A percentile compares a stretch with the other conserved stretches of the same genome.
Conservation (phyloP, 2,888 invertebrate species). For the Brenthis hecate region DNA sequence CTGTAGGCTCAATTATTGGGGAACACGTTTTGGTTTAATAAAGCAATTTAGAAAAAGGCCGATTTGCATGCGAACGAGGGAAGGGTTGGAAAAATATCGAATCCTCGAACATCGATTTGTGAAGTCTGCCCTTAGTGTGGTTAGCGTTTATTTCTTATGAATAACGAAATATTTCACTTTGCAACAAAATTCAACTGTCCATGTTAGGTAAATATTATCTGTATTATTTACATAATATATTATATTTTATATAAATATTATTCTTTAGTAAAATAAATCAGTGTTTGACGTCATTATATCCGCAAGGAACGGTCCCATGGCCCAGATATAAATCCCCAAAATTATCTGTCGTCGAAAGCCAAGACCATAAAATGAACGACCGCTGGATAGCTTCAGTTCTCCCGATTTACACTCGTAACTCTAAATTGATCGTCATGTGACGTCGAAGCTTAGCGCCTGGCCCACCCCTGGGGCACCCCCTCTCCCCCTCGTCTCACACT, state of each 20-base stretch:
- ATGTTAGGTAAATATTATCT: neutral
- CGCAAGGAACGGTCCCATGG: slow-evolving; percentile 13
- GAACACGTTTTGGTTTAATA: slow-evolving; percentile 77
- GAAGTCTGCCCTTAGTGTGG: slow-evolving; percentile 3
- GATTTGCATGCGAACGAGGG: slow-evolving; percentile 71
- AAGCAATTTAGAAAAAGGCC: slow-evolving; percentile 76
- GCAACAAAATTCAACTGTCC: neutral
- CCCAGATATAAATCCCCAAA: slow-evolving; percentile 23
- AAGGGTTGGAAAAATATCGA: slow-evolving; percentile 54
- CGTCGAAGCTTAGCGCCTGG: slow-evolving; percentile 49
- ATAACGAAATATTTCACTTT: neutral
- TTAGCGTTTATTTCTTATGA: slow-evolving; percentile 3
- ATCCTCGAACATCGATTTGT: slow-evolving; percentile 25
- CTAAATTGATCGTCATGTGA: slow-evolving; percentile 61
- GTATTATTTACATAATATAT: neutral
- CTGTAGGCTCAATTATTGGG: slow-evolving; percentile 55
- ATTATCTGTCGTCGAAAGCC: slow-evolving; percentile 33
- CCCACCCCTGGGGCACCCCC: slow-evolving; percentile 36
- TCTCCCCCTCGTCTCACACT: slow-evolving; percentile 36
- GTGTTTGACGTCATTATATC: slow-evolving; percentile 9
- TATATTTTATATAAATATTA: neutral
- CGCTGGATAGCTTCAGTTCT: slow-evolving; percentile 40
- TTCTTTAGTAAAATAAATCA: slow-evolving; percentile 2
- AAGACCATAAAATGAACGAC: slow-evolving; percentile 36
- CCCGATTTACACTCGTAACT: slow-evolving; percentile 56